Base-by-base conservation (phyloP, 35 echinoderm and acorn worm genomes). In the Ophiothrix spiculata region DNA sequence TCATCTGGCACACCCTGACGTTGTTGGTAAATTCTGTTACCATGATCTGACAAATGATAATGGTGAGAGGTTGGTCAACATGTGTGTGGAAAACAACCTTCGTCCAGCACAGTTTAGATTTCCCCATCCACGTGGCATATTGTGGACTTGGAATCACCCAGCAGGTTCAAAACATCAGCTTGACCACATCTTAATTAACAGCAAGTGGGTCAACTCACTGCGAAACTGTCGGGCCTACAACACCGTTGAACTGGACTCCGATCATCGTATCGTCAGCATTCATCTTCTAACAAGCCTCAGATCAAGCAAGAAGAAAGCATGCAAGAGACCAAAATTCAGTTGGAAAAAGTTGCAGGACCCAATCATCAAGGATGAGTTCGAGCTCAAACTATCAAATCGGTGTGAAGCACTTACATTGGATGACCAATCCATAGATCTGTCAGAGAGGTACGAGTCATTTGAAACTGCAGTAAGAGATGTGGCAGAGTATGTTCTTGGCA, bases 321-420 rank as follows among this genome's bases (percentile, higher is more conserved):
- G 56, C 83, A 85, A 75, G 60, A 85, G 83, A 85, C 83, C 75
- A 1, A 86, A 38, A 33, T 86, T 86, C 64, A 78, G 78, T 38
- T 86, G 84, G 84, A 77, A 33, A 75, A 86, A 86, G 39, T 32
- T 86, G 37, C 74, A 86, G 40, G 84, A 86, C 34, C 74, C 36
- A 38, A 1, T 1, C 14, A 85, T 16, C 1, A 75, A 39, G 38
- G 60, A 85, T 21, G 10, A 37, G 32, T 85, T 85, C 19, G 56
- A 85, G 28, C 38, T 85, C 2, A 63, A 74, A 12, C 38, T 85
- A 75, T 85, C 83, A 1, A 85, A 85, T 73, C 56, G 83, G 25
- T 85, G 32, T 35, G 56, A 85, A 85, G 63, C 69, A 37, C 60
- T 85, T 31, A n/a, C n/a, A 0, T 8, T 75, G 32, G 83, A 32